These are phyloP conservation scores for Thunnus thynnus DNA, from an alignment of 2,113 vertebrate species.

Conservation along the genomic window DNA sequence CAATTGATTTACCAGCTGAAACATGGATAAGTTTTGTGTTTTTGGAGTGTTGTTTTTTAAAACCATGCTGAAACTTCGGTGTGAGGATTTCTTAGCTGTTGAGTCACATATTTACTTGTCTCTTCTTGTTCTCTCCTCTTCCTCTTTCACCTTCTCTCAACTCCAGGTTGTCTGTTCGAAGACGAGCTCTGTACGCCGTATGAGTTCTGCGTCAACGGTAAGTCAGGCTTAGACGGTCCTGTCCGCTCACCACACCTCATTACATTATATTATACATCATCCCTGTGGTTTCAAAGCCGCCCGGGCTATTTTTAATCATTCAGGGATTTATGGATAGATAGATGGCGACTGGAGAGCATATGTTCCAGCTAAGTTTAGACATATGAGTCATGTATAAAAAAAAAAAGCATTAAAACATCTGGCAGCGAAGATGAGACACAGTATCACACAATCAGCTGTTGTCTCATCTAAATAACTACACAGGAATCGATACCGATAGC, in stretches of 20 bases:
- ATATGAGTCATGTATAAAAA: constrained; percentile 28
- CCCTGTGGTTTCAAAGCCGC: background rate
- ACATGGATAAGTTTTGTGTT: background rate
- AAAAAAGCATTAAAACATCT: constrained; percentile 9
- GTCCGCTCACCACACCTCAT: constrained; percentile 27
- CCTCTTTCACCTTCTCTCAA: constrained; percentile 35
- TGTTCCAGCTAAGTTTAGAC: constrained; percentile 21
- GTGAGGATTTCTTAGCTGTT: background rate
- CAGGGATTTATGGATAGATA: constrained; percentile 26
- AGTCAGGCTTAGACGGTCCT: constrained; percentile 29
- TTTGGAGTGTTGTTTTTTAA: background rate
- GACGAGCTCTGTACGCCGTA: constrained; percentile 76
- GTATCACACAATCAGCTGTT: background rate
- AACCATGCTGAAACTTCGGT: background rate
- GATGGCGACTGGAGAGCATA: background rate
- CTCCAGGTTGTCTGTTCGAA: constrained; percentile 80
- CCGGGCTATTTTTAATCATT: constrained; percentile 31
- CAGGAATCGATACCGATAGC: background rate
- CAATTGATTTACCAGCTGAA: no score
- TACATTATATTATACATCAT: constrained; percentile 7
- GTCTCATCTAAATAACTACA: background rate
- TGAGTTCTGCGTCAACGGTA: constrained; percentile 81
- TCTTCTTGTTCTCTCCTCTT: constrained; percentile 14
- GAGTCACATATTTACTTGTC: constrained; percentile 20
- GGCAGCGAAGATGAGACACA: background rate